phyloP scores from a whole-genome alignment of 2,113 vertebrate genomes.

The Entomyzon cyanotis region DNA sequence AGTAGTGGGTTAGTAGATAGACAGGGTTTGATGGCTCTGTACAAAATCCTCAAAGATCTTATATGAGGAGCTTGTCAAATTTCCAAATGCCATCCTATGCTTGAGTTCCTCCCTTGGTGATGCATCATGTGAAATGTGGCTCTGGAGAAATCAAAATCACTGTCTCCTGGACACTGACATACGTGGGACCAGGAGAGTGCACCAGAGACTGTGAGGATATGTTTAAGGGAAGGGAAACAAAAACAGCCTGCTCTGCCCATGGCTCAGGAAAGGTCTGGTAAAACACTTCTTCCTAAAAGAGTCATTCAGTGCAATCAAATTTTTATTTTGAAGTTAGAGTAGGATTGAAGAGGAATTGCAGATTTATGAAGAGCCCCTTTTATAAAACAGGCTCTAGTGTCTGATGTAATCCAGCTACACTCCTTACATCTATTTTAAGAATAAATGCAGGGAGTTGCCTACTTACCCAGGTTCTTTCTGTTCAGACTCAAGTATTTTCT shows the following conservation, averaged over 20 bases:
- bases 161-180: not conserved
- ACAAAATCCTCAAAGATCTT: not conserved
- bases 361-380: constrained; percentile 1
- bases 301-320: not conserved
- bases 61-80: not conserved
- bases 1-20: not conserved
- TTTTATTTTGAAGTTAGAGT: not conserved
- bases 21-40: not conserved
- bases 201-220: not conserved
- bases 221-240: not conserved
- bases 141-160: not conserved
- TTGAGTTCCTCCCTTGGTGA: not conserved
- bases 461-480: not conserved
- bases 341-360: not conserved
- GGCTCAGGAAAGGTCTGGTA: not conserved
- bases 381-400: not conserved
- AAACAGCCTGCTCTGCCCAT: rapidly evolving
- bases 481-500: not conserved
- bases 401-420: not conserved
- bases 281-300: not conserved
- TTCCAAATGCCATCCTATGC: not conserved
- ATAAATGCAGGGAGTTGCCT: not conserved
- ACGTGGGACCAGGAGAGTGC: not conserved
- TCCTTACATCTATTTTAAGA: not conserved
- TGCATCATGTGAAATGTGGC: not conserved